These are phyloP conservation scores for Lucinisca nassula DNA, from an alignment of 2,888 invertebrate genomes.

Conservation along the genomic window DNA sequence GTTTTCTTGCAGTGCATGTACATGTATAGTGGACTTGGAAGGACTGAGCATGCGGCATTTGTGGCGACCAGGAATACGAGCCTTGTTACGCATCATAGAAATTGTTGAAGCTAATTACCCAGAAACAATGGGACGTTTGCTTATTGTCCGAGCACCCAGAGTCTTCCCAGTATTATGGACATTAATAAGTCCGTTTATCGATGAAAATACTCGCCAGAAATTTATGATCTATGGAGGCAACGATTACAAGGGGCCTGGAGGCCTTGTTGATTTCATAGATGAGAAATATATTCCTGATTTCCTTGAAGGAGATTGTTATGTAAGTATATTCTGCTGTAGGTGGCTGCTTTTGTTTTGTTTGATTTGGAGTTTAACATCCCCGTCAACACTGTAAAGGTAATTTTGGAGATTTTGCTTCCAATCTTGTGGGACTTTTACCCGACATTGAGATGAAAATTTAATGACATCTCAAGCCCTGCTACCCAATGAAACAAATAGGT, in stretches of 20 bases:
- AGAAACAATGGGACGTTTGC: slow-evolving; percentile 96
- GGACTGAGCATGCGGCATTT: slow-evolving; percentile 98
- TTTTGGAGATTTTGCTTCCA: no score
- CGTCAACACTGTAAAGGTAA: no score
- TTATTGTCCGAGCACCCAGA: slow-evolving; percentile 96
- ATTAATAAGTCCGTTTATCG: slow-evolving; percentile 97
- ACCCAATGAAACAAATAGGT: no score
- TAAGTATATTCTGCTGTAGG: slow-evolving; percentile 88
- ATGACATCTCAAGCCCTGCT: no score
- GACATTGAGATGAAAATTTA: no score
- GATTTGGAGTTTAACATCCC: no score
- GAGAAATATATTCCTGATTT: slow-evolving; percentile 96
- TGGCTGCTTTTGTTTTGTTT: no score
- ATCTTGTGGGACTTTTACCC: no score
- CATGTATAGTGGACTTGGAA: slow-evolving; percentile 96
- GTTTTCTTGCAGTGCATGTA: slow-evolving; percentile 92
- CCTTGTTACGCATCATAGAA: slow-evolving; percentile 91
- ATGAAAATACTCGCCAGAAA: slow-evolving; percentile 97
- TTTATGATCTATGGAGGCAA: slow-evolving; percentile 97
- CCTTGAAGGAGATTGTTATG: slow-evolving; percentile 96
- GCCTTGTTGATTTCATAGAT: slow-evolving; percentile 95
- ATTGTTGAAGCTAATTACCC: slow-evolving; percentile 98
- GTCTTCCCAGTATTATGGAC: slow-evolving; percentile 99
- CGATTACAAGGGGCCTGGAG: slow-evolving; percentile 94
- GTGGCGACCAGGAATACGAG: slow-evolving; percentile 96